Base-by-base conservation (phyloP, 1,140 invertebrate genomes). In the Papilio polyxenes region DNA sequence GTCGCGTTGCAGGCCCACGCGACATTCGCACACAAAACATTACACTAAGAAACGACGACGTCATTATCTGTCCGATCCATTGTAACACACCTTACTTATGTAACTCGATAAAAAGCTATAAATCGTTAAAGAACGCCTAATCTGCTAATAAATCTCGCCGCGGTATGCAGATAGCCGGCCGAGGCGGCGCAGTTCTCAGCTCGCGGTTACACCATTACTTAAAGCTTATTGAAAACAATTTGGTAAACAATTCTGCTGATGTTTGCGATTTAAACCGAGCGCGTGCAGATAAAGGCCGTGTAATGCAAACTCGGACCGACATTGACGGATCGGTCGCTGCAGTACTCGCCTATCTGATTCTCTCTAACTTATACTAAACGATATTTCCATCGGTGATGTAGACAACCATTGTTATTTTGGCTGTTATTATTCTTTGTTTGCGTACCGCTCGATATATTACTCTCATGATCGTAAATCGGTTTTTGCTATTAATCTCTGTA, bases 141-240 rank as follows among this genome's bases (percentile, higher is more conserved):
- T 91, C 91, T 87, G 82, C 83, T 84, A 84, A 89, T 89, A 89
- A 92, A 90, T 89, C 88, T 87, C 75, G 82, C 74, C 76, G 69
- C 83, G 84, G 87, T 88, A 91, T 90, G 86, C 85, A 89, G 88
- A 87, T 86, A 89, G 86, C 75, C 84, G 86, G 81, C 88, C 87
- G 86, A 83, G 82, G 87, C 84, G 83, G 82, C 82, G 84, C 85
- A 88, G 86, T 87, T 86, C 82, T 87, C 75, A 84, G 81, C 75
- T 85, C 40, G 86, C 83, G 82, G 87, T 89, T 92, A 87, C 87
- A 89, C 87, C 89, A 91, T 92, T 92, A 91, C 87, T 91, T 90
- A 88, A 91, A 89, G 89, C 89, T 91, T 92, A 93, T 93, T 92
- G 92, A 91, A 93, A 94, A 93, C 91, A 92, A 93, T 94, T 93